Percentiles rank a stretch among this genome's conserved stretches.
These are phyloP conservation scores for Bombylius major DNA, from an alignment of 2,888 invertebrate genomes.

Conservation along the genomic window DNA sequence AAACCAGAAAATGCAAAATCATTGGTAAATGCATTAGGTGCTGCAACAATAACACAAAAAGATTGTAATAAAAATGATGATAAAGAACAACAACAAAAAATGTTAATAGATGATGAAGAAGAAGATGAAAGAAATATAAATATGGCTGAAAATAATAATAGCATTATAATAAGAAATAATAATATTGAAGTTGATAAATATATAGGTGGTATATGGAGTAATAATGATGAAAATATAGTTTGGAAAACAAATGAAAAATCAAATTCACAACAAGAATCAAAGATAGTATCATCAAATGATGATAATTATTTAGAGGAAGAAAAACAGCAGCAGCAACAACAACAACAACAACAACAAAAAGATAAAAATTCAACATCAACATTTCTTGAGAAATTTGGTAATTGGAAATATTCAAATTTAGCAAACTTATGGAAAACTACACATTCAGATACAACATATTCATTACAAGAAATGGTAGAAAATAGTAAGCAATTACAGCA, in stretches of 20 bases:
- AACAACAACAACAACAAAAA: not conserved
- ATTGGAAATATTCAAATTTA: conserved; percentile 26
- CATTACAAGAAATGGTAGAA: no score
- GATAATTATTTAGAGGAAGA: not conserved
- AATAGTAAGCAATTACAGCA: no score
- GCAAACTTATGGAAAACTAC: conserved; percentile 23
- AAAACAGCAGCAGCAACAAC: not conserved
- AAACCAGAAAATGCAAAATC: conserved; percentile 23
- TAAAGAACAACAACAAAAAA: not conserved
- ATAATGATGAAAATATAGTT: conserved; percentile 17
- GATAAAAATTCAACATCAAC: not conserved
- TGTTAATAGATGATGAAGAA: not conserved
- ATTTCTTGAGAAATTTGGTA: conserved; percentile 17
- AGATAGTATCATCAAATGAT: no score
- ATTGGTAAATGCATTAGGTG: conserved; percentile 18
- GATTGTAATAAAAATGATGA: not conserved
- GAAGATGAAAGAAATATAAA: not conserved
- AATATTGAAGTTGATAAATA: conserved; percentile 12
- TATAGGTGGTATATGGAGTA: conserved; percentile 18
- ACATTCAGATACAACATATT: not conserved
- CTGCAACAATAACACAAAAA: not conserved
- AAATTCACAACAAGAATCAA: not conserved
- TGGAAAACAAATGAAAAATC: conserved; percentile 11
- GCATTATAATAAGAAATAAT: conserved; percentile 1
- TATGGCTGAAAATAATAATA: not conserved